These are phyloP conservation scores for Pitangus sulphuratus DNA, from an alignment of 2,797 vertebrate genomes.

Conservation along the genomic window DNA sequence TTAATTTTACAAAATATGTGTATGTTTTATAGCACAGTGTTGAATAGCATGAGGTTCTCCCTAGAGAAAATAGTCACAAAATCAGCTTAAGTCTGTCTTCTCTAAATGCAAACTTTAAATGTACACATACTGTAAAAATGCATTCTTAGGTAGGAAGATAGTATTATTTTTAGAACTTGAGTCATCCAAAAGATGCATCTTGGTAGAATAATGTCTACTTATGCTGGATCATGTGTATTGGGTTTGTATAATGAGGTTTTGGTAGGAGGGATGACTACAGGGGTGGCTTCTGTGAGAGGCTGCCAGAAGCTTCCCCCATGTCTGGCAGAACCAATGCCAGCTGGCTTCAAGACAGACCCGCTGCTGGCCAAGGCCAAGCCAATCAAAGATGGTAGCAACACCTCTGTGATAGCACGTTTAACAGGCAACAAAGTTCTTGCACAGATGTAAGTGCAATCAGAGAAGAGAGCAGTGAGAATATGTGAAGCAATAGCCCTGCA, in stretches of 20 bases:
- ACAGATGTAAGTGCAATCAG: background rate
- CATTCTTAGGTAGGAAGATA: background rate
- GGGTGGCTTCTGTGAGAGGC: background rate
- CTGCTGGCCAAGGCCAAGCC: background rate
- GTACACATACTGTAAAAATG: background rate
- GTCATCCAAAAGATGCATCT: background rate
- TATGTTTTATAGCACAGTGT: background rate
- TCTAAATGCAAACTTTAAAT: background rate
- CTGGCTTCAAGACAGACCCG: background rate
- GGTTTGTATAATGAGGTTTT: background rate
- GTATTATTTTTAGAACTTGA: background rate
- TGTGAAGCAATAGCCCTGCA: background rate
- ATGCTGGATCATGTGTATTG: background rate
- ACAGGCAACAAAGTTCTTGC: background rate
- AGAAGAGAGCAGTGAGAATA: background rate
- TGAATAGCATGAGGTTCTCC: background rate
- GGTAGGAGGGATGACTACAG: background rate
- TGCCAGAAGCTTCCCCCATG: background rate
- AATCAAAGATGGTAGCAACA: background rate
- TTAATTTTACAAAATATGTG: background rate
- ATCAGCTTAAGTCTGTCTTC: background rate
- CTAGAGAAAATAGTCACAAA: background rate
- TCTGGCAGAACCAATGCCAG: background rate
- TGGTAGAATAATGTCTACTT: background rate
- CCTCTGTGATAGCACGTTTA: background rate